Evolutionary conservation across 2,888 invertebrate genomes (phyloP).

Genomic region (Acleris emargana): DNA sequence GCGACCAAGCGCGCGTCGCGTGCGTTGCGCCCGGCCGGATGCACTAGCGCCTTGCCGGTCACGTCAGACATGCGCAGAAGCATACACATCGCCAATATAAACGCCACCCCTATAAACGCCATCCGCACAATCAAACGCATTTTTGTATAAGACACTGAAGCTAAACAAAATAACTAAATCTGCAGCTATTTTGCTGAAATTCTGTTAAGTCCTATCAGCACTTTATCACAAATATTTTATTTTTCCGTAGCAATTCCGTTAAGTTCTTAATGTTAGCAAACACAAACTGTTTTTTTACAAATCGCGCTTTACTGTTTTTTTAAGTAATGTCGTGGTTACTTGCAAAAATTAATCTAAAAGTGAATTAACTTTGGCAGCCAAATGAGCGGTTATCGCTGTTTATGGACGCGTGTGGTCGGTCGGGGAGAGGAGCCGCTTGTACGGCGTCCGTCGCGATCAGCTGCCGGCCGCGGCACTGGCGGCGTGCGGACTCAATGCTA

Average conservation of each 20-base stretch:
- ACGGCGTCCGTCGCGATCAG: slow-evolving; percentile 25
- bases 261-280: background rate
- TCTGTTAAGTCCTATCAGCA: too few species aligned
- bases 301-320: background rate
- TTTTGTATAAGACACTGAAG: background rate
- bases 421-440: background rate
- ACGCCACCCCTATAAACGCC: slow-evolving; percentile 45
- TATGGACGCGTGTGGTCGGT: background rate
- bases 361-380: slow-evolving; percentile 1
- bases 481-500: slow-evolving; percentile 13
- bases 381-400: background rate
- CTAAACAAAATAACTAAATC: slow-evolving; percentile 6
- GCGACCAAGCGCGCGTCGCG: slow-evolving; percentile 34
- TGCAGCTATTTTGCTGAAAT: background rate
- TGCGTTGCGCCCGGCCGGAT: slow-evolving; percentile 32
- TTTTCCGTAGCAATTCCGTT: background rate
- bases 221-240: background rate
- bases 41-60: slow-evolving; percentile 26
- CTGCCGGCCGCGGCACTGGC: slow-evolving; percentile 23
- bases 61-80: slow-evolving; percentile 48
- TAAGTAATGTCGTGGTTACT: background rate
- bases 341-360: background rate
- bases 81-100: slow-evolving; percentile 50
- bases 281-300: too few species aligned
- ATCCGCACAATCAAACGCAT: slow-evolving; percentile 60